Conservation (phyloP, 2,888 invertebrate genomes). For the Protophormia terraenovae region DNA sequence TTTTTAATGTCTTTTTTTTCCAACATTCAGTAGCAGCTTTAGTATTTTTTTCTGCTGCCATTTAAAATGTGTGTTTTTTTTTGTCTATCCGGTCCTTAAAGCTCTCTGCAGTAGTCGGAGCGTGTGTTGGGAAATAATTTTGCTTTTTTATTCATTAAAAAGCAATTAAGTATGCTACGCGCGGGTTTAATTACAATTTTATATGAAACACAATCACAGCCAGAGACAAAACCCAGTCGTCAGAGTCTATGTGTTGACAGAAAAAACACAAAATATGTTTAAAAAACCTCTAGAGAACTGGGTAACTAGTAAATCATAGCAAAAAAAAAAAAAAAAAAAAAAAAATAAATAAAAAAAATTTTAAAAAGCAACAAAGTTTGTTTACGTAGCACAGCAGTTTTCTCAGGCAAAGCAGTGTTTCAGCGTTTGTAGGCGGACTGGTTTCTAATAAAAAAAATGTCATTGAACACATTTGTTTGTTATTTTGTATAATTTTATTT, state of each 20-base stretch:
- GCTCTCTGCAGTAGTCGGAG: slow-evolving; percentile 5
- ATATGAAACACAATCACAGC: slow-evolving; percentile 66
- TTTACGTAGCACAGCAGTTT: neutral
- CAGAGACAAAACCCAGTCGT: slow-evolving; percentile 20
- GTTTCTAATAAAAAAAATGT: slow-evolving; percentile 24
- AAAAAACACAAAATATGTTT: neutral
- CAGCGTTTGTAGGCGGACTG: neutral
- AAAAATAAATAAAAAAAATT: too few relatives aligned
- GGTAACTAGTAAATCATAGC: neutral
- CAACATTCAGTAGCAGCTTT: slow-evolving; percentile 3
- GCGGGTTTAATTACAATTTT: slow-evolving; percentile 77
- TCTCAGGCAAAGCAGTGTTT: neutral
- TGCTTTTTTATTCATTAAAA: slow-evolving; percentile 76
- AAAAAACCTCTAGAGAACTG: neutral
- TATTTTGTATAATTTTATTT: slow-evolving; percentile 27
- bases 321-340: slow-evolving; percentile 15
- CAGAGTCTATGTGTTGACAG: neutral
- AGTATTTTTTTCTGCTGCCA: neutral
- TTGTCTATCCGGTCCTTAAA: neutral
- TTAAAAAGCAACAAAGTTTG: slow-evolving; percentile 6
- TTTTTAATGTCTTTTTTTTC: slow-evolving; percentile 23
- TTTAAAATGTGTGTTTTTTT: slow-evolving; percentile 5
- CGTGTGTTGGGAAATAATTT: slow-evolving; percentile 64
- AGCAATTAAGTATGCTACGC: slow-evolving; percentile 77
- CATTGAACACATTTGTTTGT: slow-evolving; percentile 37